Conservation (phyloP, 2,888 invertebrate genomes). For the Choristoneura rosaceana region DNA sequence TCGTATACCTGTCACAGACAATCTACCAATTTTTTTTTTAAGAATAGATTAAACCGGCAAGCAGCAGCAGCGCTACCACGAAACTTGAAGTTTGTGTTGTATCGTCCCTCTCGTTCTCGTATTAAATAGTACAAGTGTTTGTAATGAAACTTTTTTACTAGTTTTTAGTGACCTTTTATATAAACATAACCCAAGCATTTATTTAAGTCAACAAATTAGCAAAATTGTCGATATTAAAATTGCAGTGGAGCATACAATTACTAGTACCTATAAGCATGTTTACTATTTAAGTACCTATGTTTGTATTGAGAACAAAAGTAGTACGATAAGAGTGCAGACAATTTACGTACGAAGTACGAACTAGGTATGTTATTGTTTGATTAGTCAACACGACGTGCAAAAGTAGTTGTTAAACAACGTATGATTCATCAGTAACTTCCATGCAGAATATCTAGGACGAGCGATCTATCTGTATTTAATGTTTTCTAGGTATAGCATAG, state of each 20-base stretch:
- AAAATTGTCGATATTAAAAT: background rate
- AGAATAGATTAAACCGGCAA: no score
- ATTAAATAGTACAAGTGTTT: no score
- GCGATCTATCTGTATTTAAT: background rate
- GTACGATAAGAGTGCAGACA: background rate
- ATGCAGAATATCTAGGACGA: conserved; percentile 4
- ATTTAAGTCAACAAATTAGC: no score
- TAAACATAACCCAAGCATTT: no score
- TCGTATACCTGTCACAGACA: no score
- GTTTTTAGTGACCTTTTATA: no score
- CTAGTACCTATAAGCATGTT: background rate
- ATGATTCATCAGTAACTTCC: conserved; percentile 1
- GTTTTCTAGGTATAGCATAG: background rate
- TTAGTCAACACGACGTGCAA: conserved; percentile 14
- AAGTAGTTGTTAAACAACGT: background rate
- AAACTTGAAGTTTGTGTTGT: no score
- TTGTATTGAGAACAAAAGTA: conserved; percentile 2
- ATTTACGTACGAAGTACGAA: conserved; percentile 2
- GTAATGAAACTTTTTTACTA: no score
- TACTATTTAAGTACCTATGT: background rate
- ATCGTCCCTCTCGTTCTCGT: no score
- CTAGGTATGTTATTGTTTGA: conserved; percentile 11
- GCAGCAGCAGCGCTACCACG: no score
- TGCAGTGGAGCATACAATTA: conserved; percentile 1
- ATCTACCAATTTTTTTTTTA: no score